Percentiles rank a stretch among this genome's conserved stretches.
phyloP scores from a whole-genome alignment of 2,888 invertebrate genomes.

The Epistrophe grossulariae region DNA sequence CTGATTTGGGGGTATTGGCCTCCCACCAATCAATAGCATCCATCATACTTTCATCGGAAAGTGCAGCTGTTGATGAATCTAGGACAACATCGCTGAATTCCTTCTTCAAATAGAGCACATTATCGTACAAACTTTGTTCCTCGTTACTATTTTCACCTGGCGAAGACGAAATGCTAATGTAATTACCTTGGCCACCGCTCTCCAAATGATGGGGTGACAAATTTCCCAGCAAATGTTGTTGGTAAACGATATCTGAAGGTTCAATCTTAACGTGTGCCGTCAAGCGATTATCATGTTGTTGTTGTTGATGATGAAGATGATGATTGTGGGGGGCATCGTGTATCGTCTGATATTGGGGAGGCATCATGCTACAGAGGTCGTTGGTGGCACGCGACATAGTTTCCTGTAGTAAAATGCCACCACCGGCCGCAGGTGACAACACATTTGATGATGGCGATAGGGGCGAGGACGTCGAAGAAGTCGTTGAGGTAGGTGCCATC shows the following conservation, averaged over 20 bases:
- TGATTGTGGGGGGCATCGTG: constrained; percentile 56
- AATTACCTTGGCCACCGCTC: constrained; percentile 55
- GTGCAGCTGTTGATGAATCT: constrained; percentile 79
- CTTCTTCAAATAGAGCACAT: constrained; percentile 80
- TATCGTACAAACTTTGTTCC: constrained; percentile 76
- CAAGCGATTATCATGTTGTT: constrained; percentile 30
- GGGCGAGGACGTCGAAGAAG: constrained; percentile 69
- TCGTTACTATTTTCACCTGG: constrained; percentile 61
- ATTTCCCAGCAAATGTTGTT: constrained; percentile 57
- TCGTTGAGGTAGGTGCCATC: constrained; percentile 75
- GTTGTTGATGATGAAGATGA: constrained; percentile 10
- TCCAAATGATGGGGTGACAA: constrained; percentile 66
- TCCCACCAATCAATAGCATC: constrained; percentile 86
- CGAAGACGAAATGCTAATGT: constrained; percentile 56
- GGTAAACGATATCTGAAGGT: constrained; percentile 67
- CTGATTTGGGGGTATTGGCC: constrained; percentile 82
- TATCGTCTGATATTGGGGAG: constrained; percentile 58
- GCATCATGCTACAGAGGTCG: constrained; percentile 67
- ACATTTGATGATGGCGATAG: constrained; percentile 65
- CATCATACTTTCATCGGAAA: constrained; percentile 85
- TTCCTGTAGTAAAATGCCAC: constrained; percentile 81
- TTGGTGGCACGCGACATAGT: constrained; percentile 64
- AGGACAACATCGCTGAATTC: constrained; percentile 82
- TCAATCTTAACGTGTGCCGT: constrained; percentile 65
- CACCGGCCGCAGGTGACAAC: constrained; percentile 82